These are phyloP conservation scores for Keiferia lycopersicella DNA, from an alignment of 2,888 invertebrate species.

Conservation along the genomic window DNA sequence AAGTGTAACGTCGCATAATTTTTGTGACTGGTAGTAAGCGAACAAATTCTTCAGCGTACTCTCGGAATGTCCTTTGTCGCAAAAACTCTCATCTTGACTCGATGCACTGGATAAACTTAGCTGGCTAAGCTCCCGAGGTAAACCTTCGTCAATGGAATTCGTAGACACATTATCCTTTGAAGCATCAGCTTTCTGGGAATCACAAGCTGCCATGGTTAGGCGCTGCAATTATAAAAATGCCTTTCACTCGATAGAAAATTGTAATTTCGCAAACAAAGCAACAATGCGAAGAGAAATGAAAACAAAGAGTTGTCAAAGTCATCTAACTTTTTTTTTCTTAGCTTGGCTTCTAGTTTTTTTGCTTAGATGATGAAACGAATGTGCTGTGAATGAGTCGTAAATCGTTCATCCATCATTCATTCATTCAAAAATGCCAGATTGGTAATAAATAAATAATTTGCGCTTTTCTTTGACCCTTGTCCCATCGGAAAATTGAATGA, in stretches of 20 bases:
- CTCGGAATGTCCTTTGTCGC: slow-evolving; percentile 90
- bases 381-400: not conserved
- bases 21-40: slow-evolving; percentile 89
- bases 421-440: slow-evolving; percentile 16
- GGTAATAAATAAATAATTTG: not conserved
- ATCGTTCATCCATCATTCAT: slow-evolving; percentile 8
- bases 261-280: slow-evolving; percentile 35
- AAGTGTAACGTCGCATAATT: slow-evolving; percentile 93
- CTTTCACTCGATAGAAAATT: slow-evolving; percentile 25
- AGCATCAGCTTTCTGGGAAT: slow-evolving; percentile 64
- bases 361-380: slow-evolving; percentile 10
- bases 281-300: slow-evolving; percentile 24
- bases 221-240: slow-evolving; percentile 14
- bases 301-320: slow-evolving; percentile 25
- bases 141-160: slow-evolving; percentile 78
- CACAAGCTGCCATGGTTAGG: slow-evolving; percentile 67
- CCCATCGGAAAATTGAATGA: too few relatives aligned
- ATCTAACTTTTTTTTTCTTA: not conserved
- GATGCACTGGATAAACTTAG: slow-evolving; percentile 84
- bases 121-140: slow-evolving; percentile 85
- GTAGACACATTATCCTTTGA: slow-evolving; percentile 76
- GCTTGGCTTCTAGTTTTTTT: not conserved
- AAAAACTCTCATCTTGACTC: slow-evolving; percentile 89
- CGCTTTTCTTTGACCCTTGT: not conserved
- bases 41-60: slow-evolving; percentile 91